A percentile compares a stretch with the other conserved stretches of the same genome.
Conservation (phyloP, 2,113 vertebrate species). For the Oxyura jamaicensis region DNA sequence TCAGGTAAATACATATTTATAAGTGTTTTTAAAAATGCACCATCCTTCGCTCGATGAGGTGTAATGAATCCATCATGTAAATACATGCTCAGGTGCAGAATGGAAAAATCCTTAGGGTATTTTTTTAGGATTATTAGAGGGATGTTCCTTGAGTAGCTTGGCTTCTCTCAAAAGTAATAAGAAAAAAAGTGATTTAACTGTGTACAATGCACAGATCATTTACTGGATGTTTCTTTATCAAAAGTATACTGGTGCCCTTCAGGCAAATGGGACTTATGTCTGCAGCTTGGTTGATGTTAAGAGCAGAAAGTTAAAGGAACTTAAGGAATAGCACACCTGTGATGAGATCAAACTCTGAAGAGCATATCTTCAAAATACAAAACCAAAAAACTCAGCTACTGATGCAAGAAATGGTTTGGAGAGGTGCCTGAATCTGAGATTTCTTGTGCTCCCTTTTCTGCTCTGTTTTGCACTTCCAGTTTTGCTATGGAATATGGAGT, state of each 20-base stretch:
- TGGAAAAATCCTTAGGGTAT: background rate
- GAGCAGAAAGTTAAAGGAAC: background rate
- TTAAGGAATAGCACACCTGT: background rate
- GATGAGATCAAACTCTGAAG: background rate
- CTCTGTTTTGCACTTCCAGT: background rate
- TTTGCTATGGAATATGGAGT: background rate
- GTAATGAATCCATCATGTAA: slow-evolving; percentile 48
- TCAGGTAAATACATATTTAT: slow-evolving; percentile 41
- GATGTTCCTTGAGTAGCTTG: background rate
- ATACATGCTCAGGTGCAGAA: slow-evolving; percentile 17
- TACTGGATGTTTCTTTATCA: background rate
- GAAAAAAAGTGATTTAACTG: background rate
- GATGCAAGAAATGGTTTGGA: background rate
- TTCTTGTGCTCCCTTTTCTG: background rate
- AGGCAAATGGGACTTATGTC: too few relatives aligned
- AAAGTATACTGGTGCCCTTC: background rate
- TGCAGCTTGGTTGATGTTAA: background rate
- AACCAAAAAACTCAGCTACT: background rate
- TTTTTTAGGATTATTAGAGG: background rate
- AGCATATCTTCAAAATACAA: background rate
- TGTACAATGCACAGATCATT: background rate
- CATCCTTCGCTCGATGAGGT: slow-evolving; percentile 4
- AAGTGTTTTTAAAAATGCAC: background rate
- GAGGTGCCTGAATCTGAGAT: background rate
- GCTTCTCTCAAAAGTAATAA: background rate